These are phyloP conservation scores for Neogale vison DNA, from an alignment of 2,113 vertebrate genomes.

Conservation along the genomic window DNA sequence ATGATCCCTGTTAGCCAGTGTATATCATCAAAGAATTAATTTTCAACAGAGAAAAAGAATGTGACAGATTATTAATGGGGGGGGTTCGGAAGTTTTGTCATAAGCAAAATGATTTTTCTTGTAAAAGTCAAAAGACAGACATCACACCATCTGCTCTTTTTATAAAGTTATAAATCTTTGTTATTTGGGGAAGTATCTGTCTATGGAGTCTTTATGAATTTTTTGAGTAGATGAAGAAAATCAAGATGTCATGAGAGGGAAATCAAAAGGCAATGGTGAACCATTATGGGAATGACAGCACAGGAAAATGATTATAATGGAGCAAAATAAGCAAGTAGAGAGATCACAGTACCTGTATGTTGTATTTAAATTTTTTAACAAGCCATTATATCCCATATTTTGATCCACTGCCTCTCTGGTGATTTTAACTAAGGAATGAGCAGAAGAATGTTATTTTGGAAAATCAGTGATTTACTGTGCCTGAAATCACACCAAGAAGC, in stretches of 20 bases:
- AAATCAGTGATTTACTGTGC: background rate
- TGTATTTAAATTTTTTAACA: constrained; percentile 24
- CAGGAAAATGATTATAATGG: background rate
- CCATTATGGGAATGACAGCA: background rate
- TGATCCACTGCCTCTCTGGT: background rate
- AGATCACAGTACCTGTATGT: background rate
- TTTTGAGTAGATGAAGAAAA: background rate
- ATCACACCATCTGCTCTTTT: background rate
- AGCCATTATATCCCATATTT: background rate
- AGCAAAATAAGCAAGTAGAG: background rate
- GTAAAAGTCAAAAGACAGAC: background rate
- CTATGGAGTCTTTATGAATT: background rate
- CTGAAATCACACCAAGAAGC: background rate
- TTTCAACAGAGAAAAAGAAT: background rate
- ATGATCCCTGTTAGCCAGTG: background rate
- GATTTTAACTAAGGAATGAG: background rate
- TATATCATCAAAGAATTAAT: background rate
- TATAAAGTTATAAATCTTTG: background rate
- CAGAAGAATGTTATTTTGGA: background rate
- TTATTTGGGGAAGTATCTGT: background rate
- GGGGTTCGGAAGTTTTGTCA: background rate
- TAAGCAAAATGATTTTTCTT: background rate
- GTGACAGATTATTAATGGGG: background rate
- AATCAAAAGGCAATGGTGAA: background rate
- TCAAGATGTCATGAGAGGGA: background rate